Evolutionary conservation across 2,888 invertebrate species (phyloP).

Genomic region (Tortrix viridana): DNA sequence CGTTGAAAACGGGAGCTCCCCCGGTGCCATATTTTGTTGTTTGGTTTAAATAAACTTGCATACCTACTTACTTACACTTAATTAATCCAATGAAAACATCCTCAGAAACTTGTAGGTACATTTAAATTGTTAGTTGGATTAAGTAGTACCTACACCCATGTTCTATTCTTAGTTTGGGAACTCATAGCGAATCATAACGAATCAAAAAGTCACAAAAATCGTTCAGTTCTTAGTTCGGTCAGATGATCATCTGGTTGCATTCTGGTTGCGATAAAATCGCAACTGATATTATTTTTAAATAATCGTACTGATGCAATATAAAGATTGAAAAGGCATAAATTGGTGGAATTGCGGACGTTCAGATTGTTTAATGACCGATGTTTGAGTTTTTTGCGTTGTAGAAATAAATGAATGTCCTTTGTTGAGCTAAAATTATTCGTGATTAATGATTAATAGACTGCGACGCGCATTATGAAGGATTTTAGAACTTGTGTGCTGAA

Average conservation of each 20-base stretch:
- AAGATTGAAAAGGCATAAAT: slow-evolving; percentile 2
- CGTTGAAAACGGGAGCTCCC: no score
- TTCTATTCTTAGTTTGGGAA: no score
- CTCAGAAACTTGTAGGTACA: no score
- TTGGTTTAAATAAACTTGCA: no score
- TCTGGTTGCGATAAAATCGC: neutral
- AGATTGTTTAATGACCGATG: neutral
- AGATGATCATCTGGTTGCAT: neutral
- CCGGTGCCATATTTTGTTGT: no score
- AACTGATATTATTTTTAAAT: neutral
- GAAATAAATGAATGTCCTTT: neutral
- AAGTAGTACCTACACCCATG: no score
- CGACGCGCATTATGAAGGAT: slow-evolving; percentile 28
- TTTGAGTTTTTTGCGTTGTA: slow-evolving; percentile 1
- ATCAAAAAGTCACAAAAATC: no score
- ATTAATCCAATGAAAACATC: no score
- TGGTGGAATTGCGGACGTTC: slow-evolving; percentile 23
- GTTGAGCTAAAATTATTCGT: slow-evolving; percentile 3
- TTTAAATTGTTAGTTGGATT: no score
- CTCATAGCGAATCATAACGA: no score
- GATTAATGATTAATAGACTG: slow-evolving; percentile 12
- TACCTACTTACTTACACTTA: no score
- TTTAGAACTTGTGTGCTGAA: neutral
- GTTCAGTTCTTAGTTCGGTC: neutral
- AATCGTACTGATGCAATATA: slow-evolving; percentile 9